Base-by-base conservation (phyloP, 1,140 invertebrate genomes). In the Zophobas morio region DNA sequence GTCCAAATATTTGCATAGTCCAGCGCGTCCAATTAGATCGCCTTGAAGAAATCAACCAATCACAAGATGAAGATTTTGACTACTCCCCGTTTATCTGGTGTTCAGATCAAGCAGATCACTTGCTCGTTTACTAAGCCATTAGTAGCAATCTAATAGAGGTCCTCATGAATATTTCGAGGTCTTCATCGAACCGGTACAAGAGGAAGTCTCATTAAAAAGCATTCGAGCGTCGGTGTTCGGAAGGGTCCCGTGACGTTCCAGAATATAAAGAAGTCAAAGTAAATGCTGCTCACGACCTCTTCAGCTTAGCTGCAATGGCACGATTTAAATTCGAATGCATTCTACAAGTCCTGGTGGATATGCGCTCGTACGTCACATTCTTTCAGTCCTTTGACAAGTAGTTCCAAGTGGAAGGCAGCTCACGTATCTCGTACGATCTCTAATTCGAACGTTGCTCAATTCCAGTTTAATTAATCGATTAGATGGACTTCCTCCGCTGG, bases 301-400 rank as follows among this genome's bases (percentile, higher is more conserved):
- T 73, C 70, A 56, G 54, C 54, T 73, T 42, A 5, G 49, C 54
- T 73, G 54, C 71, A 56, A 56, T 73, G 20, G 71, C 71, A 73
- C 71, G 71, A 73, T 73, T 73, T 73, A 73, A 73, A 73, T 73
- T 56, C 71, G 71, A 73, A 73, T 73, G 71, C 71, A 73, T 73
- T 73, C 71, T 56, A 56, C 71, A 54, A 56, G 47, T 56, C 71
- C 54, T 54, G 47, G 6, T 37, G 46, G 40, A 72, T 56, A 54
- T 73, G 71, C 71, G 49, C 51, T 73, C 51, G 49, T 73, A 73
- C 54, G 71, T 54, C 71, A 54, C 71, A 73, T 73, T 73, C 71
- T 73, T 73, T 42, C 36, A 73, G 37, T 37, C 5, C 47, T 73
- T 73, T 56, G 60, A 66, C 60, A 36, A 66, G 60, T 66, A 6